phyloP scores from a whole-genome alignment of 1,140 invertebrate genomes.

The Gerris buenoi region DNA sequence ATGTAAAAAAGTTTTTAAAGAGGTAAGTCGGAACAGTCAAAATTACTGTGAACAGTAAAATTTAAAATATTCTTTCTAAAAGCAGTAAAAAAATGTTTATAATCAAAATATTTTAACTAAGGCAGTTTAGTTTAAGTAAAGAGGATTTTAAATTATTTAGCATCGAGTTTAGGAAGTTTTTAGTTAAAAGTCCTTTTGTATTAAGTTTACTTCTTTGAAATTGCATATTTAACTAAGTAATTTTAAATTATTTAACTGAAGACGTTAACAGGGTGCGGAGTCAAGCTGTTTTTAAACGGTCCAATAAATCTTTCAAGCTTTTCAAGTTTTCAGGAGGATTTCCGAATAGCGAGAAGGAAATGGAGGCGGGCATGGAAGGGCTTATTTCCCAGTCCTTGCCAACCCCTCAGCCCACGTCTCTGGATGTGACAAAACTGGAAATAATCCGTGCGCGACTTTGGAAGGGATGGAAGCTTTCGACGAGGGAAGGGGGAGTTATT shows the following conservation, averaged over 20 bases:
- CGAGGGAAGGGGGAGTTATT: not conserved
- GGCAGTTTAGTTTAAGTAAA: too few species aligned
- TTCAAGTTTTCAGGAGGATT: not conserved
- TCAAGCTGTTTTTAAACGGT: not conserved
- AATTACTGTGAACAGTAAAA: too few species aligned
- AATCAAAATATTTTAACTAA: too few species aligned
- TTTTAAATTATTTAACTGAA: not conserved
- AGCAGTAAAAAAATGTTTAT: too few species aligned
- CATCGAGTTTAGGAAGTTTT: too few species aligned
- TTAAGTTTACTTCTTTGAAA: not conserved
- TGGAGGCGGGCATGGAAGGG: not conserved
- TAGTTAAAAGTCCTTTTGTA: too few species aligned
- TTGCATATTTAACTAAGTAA: not conserved
- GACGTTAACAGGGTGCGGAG: not conserved
- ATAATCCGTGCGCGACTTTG: too few species aligned
- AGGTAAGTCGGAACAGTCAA: too few species aligned
- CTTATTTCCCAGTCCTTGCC: not conserved
- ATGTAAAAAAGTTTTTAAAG: too few species aligned
- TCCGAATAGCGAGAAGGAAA: not conserved
- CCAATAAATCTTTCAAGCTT: not conserved
- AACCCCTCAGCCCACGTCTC: not conserved
- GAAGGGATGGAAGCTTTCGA: not conserved
- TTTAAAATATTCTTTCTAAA: too few species aligned
- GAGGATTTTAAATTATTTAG: too few species aligned
- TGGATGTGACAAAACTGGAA: constrained; percentile 2